Conservation (phyloP, 2,888 invertebrate species). For the Carcina quercana region DNA sequence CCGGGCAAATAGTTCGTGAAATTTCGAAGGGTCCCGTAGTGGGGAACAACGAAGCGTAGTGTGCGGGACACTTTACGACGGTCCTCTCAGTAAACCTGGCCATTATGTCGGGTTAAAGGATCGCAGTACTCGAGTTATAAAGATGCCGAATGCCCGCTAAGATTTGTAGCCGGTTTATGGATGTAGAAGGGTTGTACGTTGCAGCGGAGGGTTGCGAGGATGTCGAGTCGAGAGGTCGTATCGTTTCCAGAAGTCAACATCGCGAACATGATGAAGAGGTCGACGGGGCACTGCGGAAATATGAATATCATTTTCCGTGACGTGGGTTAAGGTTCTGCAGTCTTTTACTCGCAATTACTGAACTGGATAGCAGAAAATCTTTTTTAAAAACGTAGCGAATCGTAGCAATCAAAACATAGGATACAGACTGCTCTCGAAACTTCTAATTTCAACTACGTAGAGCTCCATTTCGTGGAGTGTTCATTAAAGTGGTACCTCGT, state of each 20-base stretch:
- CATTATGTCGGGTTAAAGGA: conserved; percentile 73
- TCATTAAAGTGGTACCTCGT: conserved; percentile 25
- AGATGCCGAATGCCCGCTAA: conserved; percentile 66
- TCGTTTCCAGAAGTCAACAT: conserved; percentile 68
- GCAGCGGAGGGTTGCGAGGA: conserved; percentile 64
- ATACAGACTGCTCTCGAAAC: no score
- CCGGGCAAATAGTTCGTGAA: conserved; percentile 73
- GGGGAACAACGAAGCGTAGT: conserved; percentile 30
- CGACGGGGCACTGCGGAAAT: conserved; percentile 48
- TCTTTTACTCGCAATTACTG: no score
- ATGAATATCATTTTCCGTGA: conserved; percentile 39
- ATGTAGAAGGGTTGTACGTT: conserved; percentile 69
- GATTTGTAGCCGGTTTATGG: conserved; percentile 70
- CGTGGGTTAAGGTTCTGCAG: no score
- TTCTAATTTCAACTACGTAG: no score
- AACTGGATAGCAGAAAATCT: no score
- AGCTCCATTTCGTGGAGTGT: background rate
- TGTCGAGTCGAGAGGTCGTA: conserved; percentile 65
- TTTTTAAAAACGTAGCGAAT: no score
- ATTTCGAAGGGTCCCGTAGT: conserved; percentile 59
- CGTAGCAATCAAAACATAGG: no score
- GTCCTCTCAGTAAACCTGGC: conserved; percentile 69
- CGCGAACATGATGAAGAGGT: conserved; percentile 61
- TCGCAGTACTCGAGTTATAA: conserved; percentile 66
- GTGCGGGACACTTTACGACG: conserved; percentile 70